Conservation (phyloP, 2,888 invertebrate species). For the Stenchaetothrips biformis region DNA sequence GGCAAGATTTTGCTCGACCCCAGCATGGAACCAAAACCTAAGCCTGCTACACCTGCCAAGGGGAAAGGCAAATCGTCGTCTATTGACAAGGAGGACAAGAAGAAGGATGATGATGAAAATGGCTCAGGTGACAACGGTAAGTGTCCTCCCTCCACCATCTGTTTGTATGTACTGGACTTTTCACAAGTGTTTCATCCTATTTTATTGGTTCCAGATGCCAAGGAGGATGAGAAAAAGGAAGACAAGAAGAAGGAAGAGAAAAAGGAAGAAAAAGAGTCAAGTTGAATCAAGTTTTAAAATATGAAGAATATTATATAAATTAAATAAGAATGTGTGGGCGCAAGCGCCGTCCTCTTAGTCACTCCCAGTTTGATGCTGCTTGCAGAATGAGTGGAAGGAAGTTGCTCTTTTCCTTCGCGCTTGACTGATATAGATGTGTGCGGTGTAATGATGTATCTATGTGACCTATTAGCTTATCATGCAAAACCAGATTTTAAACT, state of each 20-base stretch:
- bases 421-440: conserved; percentile 26
- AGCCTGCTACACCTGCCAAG: conserved; percentile 72
- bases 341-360: conserved; percentile 15
- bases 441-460: not conserved
- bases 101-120: conserved; percentile 50
- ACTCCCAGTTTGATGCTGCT: not conserved
- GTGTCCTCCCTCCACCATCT: not conserved
- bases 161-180: not conserved
- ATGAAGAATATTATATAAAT: not conserved
- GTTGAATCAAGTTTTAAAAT: conserved; percentile 46
- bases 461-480: not conserved
- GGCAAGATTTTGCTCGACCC: conserved; percentile 84
- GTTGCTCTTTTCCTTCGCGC: conserved; percentile 12
- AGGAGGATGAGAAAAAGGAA: conserved; percentile 38
- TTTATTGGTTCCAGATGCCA: not conserved
- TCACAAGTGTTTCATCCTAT: not conserved
- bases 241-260: conserved; percentile 44
- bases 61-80: conserved; percentile 56
- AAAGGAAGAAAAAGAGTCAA: conserved; percentile 48
- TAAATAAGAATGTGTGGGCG: not conserved
- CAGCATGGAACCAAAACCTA: conserved; percentile 70
- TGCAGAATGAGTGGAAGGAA: conserved; percentile 1
- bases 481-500: not conserved
- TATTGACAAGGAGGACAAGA: conserved; percentile 61
- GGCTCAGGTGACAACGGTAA: conserved; percentile 45